Base-by-base conservation (phyloP, 2,113 vertebrate species). In the Caloenas nicobarica region DNA sequence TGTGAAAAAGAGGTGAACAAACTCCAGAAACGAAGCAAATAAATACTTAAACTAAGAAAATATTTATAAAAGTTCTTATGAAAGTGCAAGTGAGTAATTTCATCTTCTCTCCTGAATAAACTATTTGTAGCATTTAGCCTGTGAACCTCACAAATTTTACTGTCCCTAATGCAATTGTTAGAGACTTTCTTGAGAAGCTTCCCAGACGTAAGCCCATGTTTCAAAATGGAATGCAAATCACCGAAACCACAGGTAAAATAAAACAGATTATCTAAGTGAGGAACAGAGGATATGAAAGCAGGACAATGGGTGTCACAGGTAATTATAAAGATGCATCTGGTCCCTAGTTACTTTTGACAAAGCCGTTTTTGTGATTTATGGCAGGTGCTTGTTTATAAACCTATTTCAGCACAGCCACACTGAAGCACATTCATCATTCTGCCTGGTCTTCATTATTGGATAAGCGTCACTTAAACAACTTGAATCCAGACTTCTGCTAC, bases 281-380 rank as follows among this genome's bases (percentile, higher is more conserved):
- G 81, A 96, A 58, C 25, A n/a, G 61, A 93, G 94, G 91, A 91
- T 96, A 74, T 91, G 89, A 96, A 97, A 97, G 91, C 96, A 96
- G 97, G 96, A 97, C 96, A 97, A 91, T 95, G 66, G 86, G 96
- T 97, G 96, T 92, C 98, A 96, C 25, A 22, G 94, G 96, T 98
- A 98, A 98, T 98, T 98, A 98, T 97, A 97, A 98, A 98, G 98
- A 98, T 98, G 78, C 95, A 98, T 98, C 97, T 97, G 97, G 95
- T 95, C 90, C 91, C 96, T 98, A 97, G 97, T 97, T 97, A 93
- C 92, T 97, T 98, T 96, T 98, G 98, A 98, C 98, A 98, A 98
- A 98, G 95, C 96, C 70, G 95, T 97, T 98, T 97, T 94, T 90
- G 95, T 98, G 98, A 98, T 98, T 98, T 98, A 98, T 98, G 97